Conservation (phyloP, 2,797 vertebrate species). For the Pangasius mekongensis region DNA sequence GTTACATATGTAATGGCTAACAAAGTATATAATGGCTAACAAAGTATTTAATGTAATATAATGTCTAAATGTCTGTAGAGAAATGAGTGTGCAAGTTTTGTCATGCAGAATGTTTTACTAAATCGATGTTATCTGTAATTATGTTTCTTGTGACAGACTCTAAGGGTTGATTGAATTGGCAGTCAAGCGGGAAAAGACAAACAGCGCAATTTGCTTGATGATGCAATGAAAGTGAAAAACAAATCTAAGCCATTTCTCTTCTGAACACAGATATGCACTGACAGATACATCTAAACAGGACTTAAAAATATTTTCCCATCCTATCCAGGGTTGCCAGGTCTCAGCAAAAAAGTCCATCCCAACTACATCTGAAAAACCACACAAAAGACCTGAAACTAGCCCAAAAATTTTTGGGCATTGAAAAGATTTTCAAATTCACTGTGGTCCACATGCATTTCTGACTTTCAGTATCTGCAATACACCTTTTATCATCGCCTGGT, state of each 20-base stretch:
- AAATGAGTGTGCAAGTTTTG: neutral
- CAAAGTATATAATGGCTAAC: neutral
- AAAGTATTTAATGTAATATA: neutral
- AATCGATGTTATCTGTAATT: neutral
- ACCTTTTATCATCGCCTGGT: neutral
- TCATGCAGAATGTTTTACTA: neutral
- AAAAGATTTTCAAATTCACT: neutral
- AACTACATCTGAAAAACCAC: neutral
- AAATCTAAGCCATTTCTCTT: conserved; percentile 3
- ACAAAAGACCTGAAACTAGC: neutral
- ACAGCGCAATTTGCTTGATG: conserved; percentile 17
- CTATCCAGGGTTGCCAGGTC: neutral
- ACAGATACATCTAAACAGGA: neutral
- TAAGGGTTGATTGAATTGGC: neutral
- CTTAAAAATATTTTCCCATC: neutral
- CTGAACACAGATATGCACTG: conserved; percentile 8
- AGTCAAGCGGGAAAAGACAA: conserved; percentile 4
- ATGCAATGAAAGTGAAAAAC: conserved; percentile 4
- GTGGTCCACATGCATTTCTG: neutral
- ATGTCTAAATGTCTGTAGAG: neutral
- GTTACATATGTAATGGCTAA: neutral
- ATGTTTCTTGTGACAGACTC: neutral
- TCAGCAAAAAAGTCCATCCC: neutral
- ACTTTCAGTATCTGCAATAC: neutral
- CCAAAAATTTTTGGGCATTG: neutral